Base-by-base conservation (phyloP, 2,113 vertebrate genomes). In the Gobio gobio region DNA sequence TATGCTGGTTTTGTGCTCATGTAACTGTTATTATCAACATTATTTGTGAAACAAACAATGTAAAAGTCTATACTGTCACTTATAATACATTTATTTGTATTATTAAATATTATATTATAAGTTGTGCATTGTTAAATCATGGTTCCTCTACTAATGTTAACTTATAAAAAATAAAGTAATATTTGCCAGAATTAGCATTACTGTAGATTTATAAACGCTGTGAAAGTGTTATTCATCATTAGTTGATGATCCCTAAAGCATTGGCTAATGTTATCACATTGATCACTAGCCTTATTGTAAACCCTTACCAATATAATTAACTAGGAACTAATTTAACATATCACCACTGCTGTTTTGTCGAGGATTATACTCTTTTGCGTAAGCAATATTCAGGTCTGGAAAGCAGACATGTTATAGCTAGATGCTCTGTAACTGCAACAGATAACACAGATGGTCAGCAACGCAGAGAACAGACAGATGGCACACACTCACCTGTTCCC, bases 401-500 rank as follows among this genome's bases (percentile, higher is more conserved):
- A 70, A 43, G 66, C 4, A 70, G 66, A 70, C 66, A 10, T 5
- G 33, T 10, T 4, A 18, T 40, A 49, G 47, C 14, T 49, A 51
- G 18, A 36, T 40, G 26, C 33, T 24, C 10, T 40, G 20, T 58
- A 78, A 59, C 5, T 3, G 56, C 56, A 40, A 78, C 43, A 13
- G 43, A 22, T 9, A 49, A 49, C 14, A 66, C 80, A 82, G 80
- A 40, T 82, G 61, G 49, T 72, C 13, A 47, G 36, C 63, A 12
- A 29, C 16, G 7, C 16, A 49, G 14, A 22, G 54, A 64, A 54
- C 13, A 2, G 43, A 82, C 80, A 82, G 80, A 18, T 82, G 61
- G 49, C 24, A 49, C 64, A 73, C 59, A 80, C 92, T 84, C 82
- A 94, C 94, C 93, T 87, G 80, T 63, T 81, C 2, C 59, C 10